A percentile compares a stretch with the other conserved stretches of the same genome.
phyloP scores from a whole-genome alignment of 1,140 invertebrate genomes.

The Spodoptera litura region DNA sequence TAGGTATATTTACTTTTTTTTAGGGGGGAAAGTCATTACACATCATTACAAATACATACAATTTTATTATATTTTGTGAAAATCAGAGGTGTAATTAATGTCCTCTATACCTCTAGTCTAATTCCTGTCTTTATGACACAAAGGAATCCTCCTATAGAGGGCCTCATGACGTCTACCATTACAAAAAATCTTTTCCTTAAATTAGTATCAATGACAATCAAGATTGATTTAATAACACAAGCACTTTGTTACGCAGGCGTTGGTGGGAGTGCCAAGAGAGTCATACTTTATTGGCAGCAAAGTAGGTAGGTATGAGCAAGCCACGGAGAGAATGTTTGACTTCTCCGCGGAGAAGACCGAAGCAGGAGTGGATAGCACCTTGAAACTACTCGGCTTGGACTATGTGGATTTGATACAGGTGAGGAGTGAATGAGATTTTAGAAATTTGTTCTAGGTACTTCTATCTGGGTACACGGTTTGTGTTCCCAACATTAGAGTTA shows the following conservation, averaged over 20 bases:
- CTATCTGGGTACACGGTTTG: too few species aligned
- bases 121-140: too few species aligned
- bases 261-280: conserved; percentile 92
- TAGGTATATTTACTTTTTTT: too few species aligned
- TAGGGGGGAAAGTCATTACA: too few species aligned
- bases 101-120: too few species aligned
- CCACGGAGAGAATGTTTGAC: conserved; percentile 93
- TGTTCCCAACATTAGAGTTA: too few species aligned
- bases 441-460: too few species aligned
- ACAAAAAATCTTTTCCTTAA: neutral
- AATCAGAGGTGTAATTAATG: too few species aligned
- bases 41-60: too few species aligned
- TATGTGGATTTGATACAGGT: conserved; percentile 96
- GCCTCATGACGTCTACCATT: neutral
- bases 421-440: conserved; percentile 10
- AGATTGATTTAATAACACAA: neutral
- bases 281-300: conserved; percentile 98
- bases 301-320: conserved; percentile 93
- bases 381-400: conserved; percentile 91
- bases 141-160: too few species aligned
- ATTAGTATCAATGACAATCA: neutral
- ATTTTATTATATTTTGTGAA: too few species aligned
- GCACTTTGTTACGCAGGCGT: conserved; percentile 86
- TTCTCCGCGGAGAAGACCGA: conserved; percentile 92
- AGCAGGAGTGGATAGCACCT: conserved; percentile 92